phyloP scores from a whole-genome alignment of 2,797 vertebrate genomes.

The Ptychobarbus kaznakovi region DNA sequence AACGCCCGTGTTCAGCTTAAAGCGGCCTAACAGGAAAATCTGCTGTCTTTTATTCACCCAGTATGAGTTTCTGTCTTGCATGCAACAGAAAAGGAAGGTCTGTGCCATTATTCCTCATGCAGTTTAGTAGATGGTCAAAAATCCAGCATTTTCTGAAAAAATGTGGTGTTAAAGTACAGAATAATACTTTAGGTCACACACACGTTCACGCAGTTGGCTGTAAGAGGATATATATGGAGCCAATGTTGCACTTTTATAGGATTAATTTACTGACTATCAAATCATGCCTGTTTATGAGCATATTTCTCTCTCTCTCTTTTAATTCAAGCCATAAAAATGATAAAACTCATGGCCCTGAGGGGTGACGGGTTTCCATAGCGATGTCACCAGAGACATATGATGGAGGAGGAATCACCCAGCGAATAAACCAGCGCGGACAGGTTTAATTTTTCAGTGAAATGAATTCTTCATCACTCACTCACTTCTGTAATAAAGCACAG shows the following conservation, averaged over 20 bases:
- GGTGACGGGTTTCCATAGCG: slow-evolving; percentile 62
- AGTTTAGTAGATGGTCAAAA: background rate
- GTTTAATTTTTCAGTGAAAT: slow-evolving; percentile 54
- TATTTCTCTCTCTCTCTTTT: slow-evolving; percentile 44
- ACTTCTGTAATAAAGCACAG: slow-evolving; percentile 46
- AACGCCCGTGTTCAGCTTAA: background rate
- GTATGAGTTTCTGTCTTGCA: background rate
- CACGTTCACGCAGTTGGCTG: slow-evolving; percentile 17
- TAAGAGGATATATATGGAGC: slow-evolving; percentile 25
- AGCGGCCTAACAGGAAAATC: background rate
- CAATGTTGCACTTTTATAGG: slow-evolving; percentile 42
- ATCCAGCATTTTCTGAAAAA: background rate
- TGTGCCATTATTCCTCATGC: background rate
- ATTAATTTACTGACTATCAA: slow-evolving; percentile 45
- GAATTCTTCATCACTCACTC: slow-evolving; percentile 60
- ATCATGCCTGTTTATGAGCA: slow-evolving; percentile 38
- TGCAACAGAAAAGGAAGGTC: background rate
- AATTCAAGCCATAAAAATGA: slow-evolving; percentile 56
- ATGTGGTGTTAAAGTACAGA: background rate
- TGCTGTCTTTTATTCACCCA: background rate
- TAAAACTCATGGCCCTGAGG: slow-evolving; percentile 53
- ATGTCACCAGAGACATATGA: slow-evolving; percentile 59
- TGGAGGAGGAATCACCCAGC: slow-evolving; percentile 62
- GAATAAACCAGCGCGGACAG: slow-evolving; percentile 59
- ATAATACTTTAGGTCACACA: background rate